Percentiles rank a stretch among this genome's conserved stretches.
These are phyloP conservation scores for Eupithecia vulgata DNA, from an alignment of 2,888 invertebrate genomes.

Conservation along the genomic window DNA sequence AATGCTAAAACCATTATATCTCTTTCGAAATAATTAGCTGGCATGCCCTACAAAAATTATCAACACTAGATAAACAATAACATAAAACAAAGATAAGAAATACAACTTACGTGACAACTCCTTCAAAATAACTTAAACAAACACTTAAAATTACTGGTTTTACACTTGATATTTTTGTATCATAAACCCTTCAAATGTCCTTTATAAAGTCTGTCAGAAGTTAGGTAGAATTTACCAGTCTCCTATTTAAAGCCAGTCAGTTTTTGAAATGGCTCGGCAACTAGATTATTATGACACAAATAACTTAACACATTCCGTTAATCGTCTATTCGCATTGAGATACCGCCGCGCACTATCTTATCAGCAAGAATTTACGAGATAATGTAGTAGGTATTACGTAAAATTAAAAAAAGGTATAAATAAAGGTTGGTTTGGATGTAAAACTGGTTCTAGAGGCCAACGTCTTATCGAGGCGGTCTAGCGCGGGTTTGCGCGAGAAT, in stretches of 20 bases:
- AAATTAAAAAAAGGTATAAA: background rate
- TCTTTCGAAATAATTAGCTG: background rate
- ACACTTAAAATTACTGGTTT: background rate
- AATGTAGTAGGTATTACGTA: background rate
- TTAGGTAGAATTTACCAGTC: background rate
- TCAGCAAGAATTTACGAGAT: background rate
- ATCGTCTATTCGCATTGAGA: constrained; percentile 8
- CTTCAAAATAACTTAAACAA: background rate
- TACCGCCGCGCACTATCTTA: constrained; percentile 7
- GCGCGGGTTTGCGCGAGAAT: no score
- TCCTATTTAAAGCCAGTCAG: background rate
- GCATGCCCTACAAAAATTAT: background rate
- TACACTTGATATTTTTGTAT: background rate
- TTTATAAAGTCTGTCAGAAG: background rate
- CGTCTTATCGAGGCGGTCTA: background rate
- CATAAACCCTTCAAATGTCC: background rate
- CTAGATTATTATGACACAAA: constrained; percentile 1
- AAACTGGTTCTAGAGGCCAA: background rate
- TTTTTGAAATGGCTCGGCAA: background rate
- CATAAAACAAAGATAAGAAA: background rate
- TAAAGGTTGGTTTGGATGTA: background rate
- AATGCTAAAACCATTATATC: background rate
- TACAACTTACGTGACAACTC: background rate
- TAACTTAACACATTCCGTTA: constrained; percentile 8
- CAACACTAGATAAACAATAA: background rate